Conservation (phyloP, 1,140 invertebrate genomes). For the Armadillidium nasatum region DNA sequence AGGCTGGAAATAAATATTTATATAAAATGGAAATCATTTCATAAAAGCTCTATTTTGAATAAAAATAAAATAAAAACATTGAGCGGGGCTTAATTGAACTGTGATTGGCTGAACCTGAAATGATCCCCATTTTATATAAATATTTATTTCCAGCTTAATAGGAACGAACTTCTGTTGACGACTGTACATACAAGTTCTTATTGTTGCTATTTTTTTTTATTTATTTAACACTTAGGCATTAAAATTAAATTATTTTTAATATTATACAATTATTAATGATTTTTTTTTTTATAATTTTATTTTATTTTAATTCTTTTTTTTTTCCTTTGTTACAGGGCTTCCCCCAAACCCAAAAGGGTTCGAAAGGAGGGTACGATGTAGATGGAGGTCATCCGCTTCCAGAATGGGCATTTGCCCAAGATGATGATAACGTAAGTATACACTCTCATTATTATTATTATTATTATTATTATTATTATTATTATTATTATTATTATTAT, state of each 20-base stretch:
- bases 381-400: slow-evolving; percentile 3
- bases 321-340: slow-evolving; percentile 18
- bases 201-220: background rate
- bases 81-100: too few relatives aligned
- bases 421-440: slow-evolving; percentile 28
- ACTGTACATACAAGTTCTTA: background rate
- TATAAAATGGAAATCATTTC: too few relatives aligned
- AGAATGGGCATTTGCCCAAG: slow-evolving; percentile 23
- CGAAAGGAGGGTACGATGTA: slow-evolving; percentile 14
- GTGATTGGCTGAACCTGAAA: too few relatives aligned
- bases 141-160: too few relatives aligned
- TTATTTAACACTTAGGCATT: background rate
- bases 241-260: too few relatives aligned
- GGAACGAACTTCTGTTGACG: too few relatives aligned
- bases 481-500: background rate
- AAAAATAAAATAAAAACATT: too few relatives aligned
- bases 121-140: too few relatives aligned
- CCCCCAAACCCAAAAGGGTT: slow-evolving; percentile 24
- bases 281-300: background rate
- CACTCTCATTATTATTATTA: too few relatives aligned
- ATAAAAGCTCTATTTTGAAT: too few relatives aligned
- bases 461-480: too few relatives aligned
- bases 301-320: background rate
- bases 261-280: background rate
- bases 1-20: too few relatives aligned